These are phyloP conservation scores for Elephantulus edwardii DNA, from an alignment of 2,113 vertebrate genomes.

Conservation along the genomic window DNA sequence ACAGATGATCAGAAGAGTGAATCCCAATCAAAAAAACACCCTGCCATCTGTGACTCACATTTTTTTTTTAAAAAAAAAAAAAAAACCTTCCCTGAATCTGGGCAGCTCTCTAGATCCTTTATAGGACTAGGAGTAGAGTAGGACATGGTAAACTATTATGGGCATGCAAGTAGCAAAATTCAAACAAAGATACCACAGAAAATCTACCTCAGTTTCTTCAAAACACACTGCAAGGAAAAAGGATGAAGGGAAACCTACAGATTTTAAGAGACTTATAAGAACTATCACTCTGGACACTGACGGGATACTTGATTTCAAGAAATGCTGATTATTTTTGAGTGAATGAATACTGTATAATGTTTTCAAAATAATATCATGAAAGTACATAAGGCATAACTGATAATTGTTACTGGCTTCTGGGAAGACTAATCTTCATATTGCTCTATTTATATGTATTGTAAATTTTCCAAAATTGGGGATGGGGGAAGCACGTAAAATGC, in stretches of 20 bases:
- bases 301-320: neutral
- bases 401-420: neutral
- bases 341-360: neutral
- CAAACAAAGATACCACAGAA: neutral
- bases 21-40: neutral
- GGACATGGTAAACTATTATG: neutral
- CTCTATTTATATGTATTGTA: neutral
- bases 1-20: neutral
- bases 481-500: too few species aligned
- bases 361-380: neutral
- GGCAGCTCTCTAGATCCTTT: neutral
- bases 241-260: neutral
- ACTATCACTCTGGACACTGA: neutral
- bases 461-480: neutral
- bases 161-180: neutral
- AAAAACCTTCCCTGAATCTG: neutral
- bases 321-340: neutral
- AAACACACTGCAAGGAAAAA: neutral
- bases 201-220: neutral
- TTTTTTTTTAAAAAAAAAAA: too few species aligned
- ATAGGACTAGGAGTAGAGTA: neutral
- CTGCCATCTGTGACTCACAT: neutral
- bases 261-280: slow-evolving; percentile 14
- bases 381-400: neutral
- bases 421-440: neutral